Evolutionary conservation across 2,797 vertebrate species (phyloP), one percentile per base, ranked within the genome.

Genomic region (Xiphorhynchus erythropygius): DNA sequence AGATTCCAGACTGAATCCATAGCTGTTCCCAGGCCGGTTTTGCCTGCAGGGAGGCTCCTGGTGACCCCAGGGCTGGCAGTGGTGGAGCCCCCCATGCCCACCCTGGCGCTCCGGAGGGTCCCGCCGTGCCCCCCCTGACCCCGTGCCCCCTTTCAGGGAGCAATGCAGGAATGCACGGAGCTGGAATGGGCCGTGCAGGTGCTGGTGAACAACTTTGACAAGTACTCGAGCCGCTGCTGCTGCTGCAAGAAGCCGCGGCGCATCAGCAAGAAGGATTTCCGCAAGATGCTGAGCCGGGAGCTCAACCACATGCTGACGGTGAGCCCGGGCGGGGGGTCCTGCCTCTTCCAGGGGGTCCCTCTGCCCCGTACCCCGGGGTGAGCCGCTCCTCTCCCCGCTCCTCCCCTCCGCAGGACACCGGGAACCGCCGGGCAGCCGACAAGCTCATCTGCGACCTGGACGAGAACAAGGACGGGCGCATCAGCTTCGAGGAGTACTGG

Each of bases 401-500:
- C 28, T 95, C 23, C 17, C 11, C 30, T 25, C 19, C 13, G 28
- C 95, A 98, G 98, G 98, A 98, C 90, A 98, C 98, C 0, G 97
- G 97, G 59, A 98, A 97, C 83, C 97, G 97, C 4, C 97, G 97
- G 1, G 98, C 98, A 0, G 98, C 98, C 0, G 97, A 98, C 70
- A 98, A 97, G 41, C 98, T 98, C 55, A 98, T 98, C 91, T 97
- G 97, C 14, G 96, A 97, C 64, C 94, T 98, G 90, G 98, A 98
- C 0, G 94, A 97, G 92, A 98, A 98, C 81, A 97, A 97, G 2
- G 98, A 98, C 0, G 98, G 98, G 4, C 96, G 97, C 71, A 98
- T 98, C 96, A 98, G 97, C 93, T 98, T 98, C 39, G 97, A 98
- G 8, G 98, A 98, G 93, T 98, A 98, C 93, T 98, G 98, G 98